phyloP scores from a whole-genome alignment of 23 tunicate species.

The Ascidia mentula region DNA sequence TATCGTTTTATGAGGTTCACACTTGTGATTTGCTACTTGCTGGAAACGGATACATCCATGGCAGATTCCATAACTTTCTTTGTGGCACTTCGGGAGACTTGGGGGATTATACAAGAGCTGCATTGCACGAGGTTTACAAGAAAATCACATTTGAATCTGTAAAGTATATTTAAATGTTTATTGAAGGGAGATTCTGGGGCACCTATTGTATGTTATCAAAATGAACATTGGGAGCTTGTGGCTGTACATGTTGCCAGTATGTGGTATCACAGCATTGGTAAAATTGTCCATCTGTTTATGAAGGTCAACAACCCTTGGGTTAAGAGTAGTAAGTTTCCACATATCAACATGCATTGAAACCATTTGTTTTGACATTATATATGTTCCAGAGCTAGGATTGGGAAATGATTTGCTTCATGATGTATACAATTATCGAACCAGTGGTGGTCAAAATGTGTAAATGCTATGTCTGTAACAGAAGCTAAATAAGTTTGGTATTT shows the following conservation, averaged over 20 bases:
- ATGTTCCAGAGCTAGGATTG: no score
- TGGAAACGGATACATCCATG: neutral
- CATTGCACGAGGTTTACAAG: neutral
- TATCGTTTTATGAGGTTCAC: neutral
- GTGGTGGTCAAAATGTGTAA: no score
- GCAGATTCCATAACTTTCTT: neutral
- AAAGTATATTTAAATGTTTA: neutral
- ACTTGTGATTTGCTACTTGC: neutral
- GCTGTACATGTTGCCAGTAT: neutral
- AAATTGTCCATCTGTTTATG: constrained; percentile 9
- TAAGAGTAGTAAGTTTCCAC: neutral
- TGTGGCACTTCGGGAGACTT: neutral
- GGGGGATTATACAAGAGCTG: neutral
- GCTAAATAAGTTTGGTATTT: no score
- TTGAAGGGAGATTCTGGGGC: neutral
- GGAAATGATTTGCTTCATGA: no score
- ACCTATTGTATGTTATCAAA: neutral
- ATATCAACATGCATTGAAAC: neutral
- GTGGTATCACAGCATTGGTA: neutral
- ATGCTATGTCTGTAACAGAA: no score
- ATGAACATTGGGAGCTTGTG: neutral
- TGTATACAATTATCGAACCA: no score
- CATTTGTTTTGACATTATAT: no score
- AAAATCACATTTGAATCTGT: neutral
- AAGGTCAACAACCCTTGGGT: neutral